Conservation (phyloP, 53 echinoderm and acorn worm species). For the Echinarachnius parma region DNA sequence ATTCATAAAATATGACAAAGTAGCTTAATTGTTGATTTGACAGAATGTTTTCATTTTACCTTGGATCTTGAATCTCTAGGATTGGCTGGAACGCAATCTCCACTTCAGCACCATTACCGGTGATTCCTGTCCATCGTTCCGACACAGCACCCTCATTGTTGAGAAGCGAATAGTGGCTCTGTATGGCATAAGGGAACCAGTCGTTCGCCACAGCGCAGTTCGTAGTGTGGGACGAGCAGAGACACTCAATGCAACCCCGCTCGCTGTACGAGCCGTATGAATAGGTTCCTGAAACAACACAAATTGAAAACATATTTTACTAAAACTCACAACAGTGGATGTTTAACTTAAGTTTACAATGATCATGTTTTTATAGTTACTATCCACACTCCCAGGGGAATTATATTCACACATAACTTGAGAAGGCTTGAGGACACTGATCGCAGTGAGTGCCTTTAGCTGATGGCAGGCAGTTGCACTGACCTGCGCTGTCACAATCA, state of each 20-base stretch:
- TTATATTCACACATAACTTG: no score
- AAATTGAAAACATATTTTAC: no score
- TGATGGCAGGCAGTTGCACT: no score
- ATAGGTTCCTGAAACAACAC: slow-evolving; percentile 66
- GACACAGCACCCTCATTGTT: slow-evolving; percentile 60
- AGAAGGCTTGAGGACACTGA: no score
- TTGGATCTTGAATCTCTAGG: slow-evolving; percentile 60
- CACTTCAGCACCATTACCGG: slow-evolving; percentile 37
- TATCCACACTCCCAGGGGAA: no score
- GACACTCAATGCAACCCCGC: slow-evolving; percentile 80
- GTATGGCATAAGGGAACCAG: slow-evolving; percentile 50
- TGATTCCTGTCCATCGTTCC: slow-evolving; percentile 72
- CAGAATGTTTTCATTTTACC: slow-evolving; percentile 47
- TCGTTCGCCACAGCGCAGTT: slow-evolving; percentile 62
- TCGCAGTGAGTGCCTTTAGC: no score
- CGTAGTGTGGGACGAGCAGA: slow-evolving; percentile 71
- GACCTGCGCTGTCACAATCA: no score
- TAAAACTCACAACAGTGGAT: no score
- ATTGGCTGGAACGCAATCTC: slow-evolving; percentile 53
- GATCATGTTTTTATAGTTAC: no score
- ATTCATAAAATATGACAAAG: no score
- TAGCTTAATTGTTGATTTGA: no score
- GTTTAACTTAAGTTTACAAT: no score
- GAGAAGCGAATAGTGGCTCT: slow-evolving; percentile 75
- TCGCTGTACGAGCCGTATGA: slow-evolving; percentile 91